Base-by-base conservation (phyloP, 2,113 vertebrate species). In the Chaenogobius annularis region DNA sequence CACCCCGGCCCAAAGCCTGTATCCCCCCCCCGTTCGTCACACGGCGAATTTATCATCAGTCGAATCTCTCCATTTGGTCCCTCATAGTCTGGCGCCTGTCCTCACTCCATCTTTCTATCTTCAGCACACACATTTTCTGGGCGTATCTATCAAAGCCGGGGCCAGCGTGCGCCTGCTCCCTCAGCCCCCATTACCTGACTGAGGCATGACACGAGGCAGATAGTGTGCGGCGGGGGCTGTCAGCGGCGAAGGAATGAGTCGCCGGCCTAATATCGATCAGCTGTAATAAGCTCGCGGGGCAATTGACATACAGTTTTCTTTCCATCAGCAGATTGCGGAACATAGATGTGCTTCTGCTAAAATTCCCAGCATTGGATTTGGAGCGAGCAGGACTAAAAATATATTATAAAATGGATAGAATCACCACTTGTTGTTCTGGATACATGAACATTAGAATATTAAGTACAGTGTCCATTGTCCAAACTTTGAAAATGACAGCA, bases 231-330 rank as follows among this genome's bases (percentile, higher is more conserved):
- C 0, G 44, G 76, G 75, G 76, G 75, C 84, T 88, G 87, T 91
- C 90, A 88, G 61, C 75, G 17, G 70, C 55, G 69, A 82, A 85
- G 55, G 80, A 83, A 77, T 76, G 75, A 54, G 72, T 83, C 19
- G 10, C 55, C 72, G 5, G 71, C 73, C 74, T 70, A 84, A 81
- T 85, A 91, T 91, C 73, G 83, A 90, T 90, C 82, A 72, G 70
- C 84, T 73, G 62, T 89, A 91, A 89, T 88, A 88, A 90, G 88
- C 83, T 69, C 7, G 78, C 76, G 3, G 14, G 40, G 79, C 67
- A 50, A 71, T 72, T 84, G 87, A 81, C 84, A 73, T 13, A 12
- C 65, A 69, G 72, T 70, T 81, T 85, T 81, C 59, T 68, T 70
- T 43, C 81, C 64, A 76, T 81, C 78, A 75, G 73, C 74, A 5